Conservation (phyloP, 2,888 invertebrate genomes). For the Sminthurinus aureus region DNA sequence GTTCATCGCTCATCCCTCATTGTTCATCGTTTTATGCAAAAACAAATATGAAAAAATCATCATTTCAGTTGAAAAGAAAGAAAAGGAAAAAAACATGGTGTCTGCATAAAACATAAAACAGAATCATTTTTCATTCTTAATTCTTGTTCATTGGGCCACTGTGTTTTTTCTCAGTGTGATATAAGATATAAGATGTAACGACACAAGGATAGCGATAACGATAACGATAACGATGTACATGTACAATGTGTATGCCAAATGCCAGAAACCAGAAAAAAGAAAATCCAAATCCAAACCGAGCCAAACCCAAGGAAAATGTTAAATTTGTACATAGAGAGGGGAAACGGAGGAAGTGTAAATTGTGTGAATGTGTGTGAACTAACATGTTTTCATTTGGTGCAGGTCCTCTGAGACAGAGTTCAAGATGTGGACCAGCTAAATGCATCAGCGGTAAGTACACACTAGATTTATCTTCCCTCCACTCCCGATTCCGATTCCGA, state of each 20-base stretch:
- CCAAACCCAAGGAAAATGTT: too few species aligned
- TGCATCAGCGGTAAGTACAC: slow-evolving; percentile 42
- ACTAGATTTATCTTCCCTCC: slow-evolving; percentile 2
- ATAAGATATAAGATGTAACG: too few species aligned
- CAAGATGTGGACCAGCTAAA: slow-evolving; percentile 51
- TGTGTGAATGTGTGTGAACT: neutral
- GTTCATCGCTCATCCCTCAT: too few species aligned
- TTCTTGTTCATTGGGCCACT: too few species aligned
- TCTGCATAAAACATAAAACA: too few species aligned
- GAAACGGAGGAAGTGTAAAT: neutral
- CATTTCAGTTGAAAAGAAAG: neutral
- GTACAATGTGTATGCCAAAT: neutral
- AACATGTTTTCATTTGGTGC: slow-evolving; percentile 16
- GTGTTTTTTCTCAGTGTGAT: too few species aligned
- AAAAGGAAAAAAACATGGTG: neutral
- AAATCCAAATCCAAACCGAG: too few species aligned
- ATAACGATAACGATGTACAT: neutral
- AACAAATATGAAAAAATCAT: too few species aligned
- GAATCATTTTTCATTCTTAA: too few species aligned
- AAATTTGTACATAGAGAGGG: neutral
- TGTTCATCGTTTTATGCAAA: neutral
- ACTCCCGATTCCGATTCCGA: neutral
- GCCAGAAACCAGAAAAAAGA: too few species aligned
- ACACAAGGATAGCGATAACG: too few species aligned
- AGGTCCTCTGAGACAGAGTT: slow-evolving; percentile 49